Conservation (phyloP, 2,113 vertebrate species). For the Hippotragus niger region DNA sequence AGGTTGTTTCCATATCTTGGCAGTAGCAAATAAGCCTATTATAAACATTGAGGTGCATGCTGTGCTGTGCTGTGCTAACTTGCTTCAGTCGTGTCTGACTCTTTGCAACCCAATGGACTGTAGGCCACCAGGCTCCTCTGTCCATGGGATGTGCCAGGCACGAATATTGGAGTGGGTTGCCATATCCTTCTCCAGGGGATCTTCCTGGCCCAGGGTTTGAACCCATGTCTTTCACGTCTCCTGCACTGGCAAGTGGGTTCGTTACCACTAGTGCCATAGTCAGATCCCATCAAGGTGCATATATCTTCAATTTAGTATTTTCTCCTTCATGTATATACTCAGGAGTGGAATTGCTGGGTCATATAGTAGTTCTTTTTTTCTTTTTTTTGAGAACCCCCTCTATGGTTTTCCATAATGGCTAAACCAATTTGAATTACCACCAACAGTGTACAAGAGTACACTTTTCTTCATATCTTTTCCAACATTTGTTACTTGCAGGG, state of each 20-base stretch:
- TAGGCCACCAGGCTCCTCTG: background rate
- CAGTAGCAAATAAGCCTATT: background rate
- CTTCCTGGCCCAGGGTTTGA: background rate
- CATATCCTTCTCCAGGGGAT: background rate
- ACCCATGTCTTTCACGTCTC: background rate
- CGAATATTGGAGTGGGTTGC: background rate
- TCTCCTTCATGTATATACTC: background rate
- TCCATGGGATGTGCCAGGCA: background rate
- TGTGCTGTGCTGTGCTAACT: background rate
- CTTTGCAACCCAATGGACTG: background rate
- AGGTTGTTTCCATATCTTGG: background rate
- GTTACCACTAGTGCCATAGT: background rate
- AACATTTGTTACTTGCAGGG: background rate
- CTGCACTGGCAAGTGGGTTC: background rate
- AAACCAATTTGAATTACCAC: background rate
- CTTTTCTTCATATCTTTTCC: background rate
- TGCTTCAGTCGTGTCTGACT: background rate
- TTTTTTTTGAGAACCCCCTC: background rate
- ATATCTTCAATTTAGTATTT: background rate
- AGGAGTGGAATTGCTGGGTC: background rate
- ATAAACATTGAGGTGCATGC: background rate
- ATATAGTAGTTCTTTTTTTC: background rate
- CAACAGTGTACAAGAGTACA: background rate
- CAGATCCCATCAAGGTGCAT: background rate
- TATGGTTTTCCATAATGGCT: background rate